Evolutionary conservation across 2,888 invertebrate genomes (phyloP), one percentile per base, ranked within the genome.

Genomic region (Celastrina argiolus): DNA sequence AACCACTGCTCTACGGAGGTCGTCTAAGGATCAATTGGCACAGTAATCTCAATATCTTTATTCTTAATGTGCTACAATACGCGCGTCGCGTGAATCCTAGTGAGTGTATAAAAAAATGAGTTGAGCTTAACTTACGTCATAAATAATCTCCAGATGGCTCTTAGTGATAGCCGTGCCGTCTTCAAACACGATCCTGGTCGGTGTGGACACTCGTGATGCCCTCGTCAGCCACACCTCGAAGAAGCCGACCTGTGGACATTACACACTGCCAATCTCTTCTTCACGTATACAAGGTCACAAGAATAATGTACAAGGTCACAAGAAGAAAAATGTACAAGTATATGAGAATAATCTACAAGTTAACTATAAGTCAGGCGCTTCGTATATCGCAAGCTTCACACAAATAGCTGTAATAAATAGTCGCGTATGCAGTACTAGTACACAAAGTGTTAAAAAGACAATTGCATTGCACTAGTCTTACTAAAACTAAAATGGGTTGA

Each of bases 151-250:
- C 77, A 99, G 92, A 81, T 99, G 98, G 73, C 95, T 94, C 76
- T 94, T 92, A 45, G 95, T 95, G 76, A 99, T 93, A 74, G 94
- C 94, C 63, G 95, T 95, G 51, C 98, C 98, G 82, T 99, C 98
- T 73, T 97, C 96, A 81, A 98, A 97, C 69, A 97, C 96, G 82
- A 99, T 92, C 73, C 94, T 94, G 64, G 94, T 92, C 69, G 94
- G 93, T 45, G 94, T 94, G 56, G 96, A 95, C 87, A 97, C 93
- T 72, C 96, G 94, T 10, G 97, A 94, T 71, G 96, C 95, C 78
- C 98, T 95, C 63, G 96, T 95, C 73, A 98, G 92, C 98, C 98
- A 99, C 71, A 98, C 95, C 89, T 99, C 99, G 85, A 98, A 98
- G 92, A 99, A 99, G 70, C 98, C 98, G 81, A 85, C 78, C 91